Base-by-base conservation (phyloP, 1,140 invertebrate species). In the Babylonia areolata region DNA sequence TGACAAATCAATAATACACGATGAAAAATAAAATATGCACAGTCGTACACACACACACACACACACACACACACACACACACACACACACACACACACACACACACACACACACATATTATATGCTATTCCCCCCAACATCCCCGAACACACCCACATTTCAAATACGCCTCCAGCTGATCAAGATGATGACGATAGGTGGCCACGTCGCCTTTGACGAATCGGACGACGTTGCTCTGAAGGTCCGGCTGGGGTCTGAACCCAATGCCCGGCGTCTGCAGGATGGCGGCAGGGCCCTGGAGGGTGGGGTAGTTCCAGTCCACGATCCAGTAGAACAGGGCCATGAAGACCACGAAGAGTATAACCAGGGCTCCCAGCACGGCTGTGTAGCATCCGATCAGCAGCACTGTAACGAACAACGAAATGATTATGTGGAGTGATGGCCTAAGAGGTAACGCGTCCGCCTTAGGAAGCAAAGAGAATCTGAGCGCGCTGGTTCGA, bases 261-360 rank as follows among this genome's bases (percentile, higher is more conserved):
- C 97, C 97, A 90, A 99, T 95, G 40, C 91, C 91, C 85, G 87
- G 87, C 11, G 87, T 85, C 71, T 91, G 90, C 23, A 87, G 39
- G 87, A 99, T 94, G 83, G 97, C 97, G 81, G 95, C 95, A 3
- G 96, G 96, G 92, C 97, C 95, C 94, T 97, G 96, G 96, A 97
- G 98, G 95, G 98, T 98, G 15, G 98, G 97, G 93, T 96, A 96
- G 92, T 96, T 97, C 85, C 95, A 94, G 93, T 98, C 97, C 92
- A 99, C 95, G 42, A 98, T 99, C 94, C 98, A 97, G 94, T 97
- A 98, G 95, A 99, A 99, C 89, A 99, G 96, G 83, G 97, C 96
- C 94, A 99, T 95, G 96, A 99, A 97, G 31, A 96, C 97, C 82
- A 97, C 96, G 95, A 98, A 99, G 95, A 99, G 99, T 69, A 90